phyloP scores from a whole-genome alignment of 1,140 invertebrate species.

The Solen grandis region DNA sequence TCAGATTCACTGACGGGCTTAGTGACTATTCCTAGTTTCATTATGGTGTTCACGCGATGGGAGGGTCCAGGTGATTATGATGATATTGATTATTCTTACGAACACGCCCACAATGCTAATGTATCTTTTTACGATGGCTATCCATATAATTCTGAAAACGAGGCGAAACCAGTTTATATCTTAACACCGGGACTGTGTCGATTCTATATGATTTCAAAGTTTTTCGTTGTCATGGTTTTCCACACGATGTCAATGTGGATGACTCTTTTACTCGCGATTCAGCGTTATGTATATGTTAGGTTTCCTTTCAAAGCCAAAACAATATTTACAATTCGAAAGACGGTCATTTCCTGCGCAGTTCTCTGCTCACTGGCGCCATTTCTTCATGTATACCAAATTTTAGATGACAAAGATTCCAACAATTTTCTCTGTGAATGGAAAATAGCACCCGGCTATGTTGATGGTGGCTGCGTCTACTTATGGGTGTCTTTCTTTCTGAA shows the following conservation, averaged over 20 bases:
- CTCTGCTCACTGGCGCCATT: not conserved
- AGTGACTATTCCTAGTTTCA: constrained; percentile 38
- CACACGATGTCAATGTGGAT: constrained; percentile 40
- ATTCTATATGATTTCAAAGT: constrained; percentile 45
- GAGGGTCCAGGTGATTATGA: not conserved
- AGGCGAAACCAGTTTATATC: not conserved
- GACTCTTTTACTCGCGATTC: constrained; percentile 31
- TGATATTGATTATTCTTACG: not conserved
- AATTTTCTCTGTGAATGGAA: constrained; percentile 23
- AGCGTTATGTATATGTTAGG: constrained; percentile 7
- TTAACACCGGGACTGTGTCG: constrained; percentile 9
- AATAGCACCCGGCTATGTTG: not conserved
- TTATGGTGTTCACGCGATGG: constrained; percentile 25
- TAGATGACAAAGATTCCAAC: not conserved
- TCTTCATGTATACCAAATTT: constrained; percentile 22
- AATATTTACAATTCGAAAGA: not conserved
- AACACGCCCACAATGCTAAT: not conserved
- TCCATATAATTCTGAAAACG: not conserved
- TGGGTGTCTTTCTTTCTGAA: constrained; percentile 32
- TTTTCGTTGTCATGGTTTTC: constrained; percentile 22
- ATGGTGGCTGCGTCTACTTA: constrained; percentile 4
- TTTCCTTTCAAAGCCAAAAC: constrained; percentile 17
- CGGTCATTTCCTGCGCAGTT: not conserved
- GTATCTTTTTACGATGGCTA: not conserved
- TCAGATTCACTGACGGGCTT: constrained; percentile 43